A percentile compares a stretch with the other conserved stretches of the same genome.
Evolutionary conservation across 2,888 invertebrate species (phyloP).

Genomic region (Diplazon laetatorius): DNA sequence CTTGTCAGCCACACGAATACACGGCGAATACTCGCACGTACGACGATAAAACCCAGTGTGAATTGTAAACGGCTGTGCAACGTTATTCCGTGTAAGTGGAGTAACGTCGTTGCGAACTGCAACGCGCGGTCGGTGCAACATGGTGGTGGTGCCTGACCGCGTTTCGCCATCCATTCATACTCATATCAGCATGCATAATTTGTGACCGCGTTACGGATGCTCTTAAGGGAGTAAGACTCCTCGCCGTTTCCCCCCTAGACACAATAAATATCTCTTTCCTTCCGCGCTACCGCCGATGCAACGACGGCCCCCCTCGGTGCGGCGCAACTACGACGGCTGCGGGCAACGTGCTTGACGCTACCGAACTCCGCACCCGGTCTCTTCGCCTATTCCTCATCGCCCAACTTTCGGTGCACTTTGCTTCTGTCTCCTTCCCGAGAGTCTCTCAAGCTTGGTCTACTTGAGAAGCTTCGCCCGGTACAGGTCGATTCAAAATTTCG

Average conservation of each 20-base stretch:
- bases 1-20: not conserved
- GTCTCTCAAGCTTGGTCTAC: too few relatives aligned
- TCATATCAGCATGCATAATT: conserved; percentile 66
- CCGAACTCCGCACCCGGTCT: conserved; percentile 16
- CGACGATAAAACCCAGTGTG: not conserved
- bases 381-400: conserved; percentile 10
- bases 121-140: conserved; percentile 1
- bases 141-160: conserved; percentile 41
- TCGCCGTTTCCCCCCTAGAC: conserved; percentile 51
- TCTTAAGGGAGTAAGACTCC: conserved; percentile 63
- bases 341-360: too few relatives aligned
- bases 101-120: conserved; percentile 7
- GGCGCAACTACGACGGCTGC: not conserved
- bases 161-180: conserved; percentile 60
- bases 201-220: conserved; percentile 62
- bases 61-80: not conserved
- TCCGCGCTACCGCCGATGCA: conserved; percentile 47
- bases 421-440: too few relatives aligned
- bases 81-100: not conserved
- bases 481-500: too few relatives aligned
- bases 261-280: conserved; percentile 66
- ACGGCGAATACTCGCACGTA: not conserved
- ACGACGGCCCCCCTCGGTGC: conserved; percentile 18
- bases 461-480: too few relatives aligned
- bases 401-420: conserved; percentile 24